These are phyloP conservation scores for Dascillus cervinus DNA, from an alignment of 2,888 invertebrate genomes.

Conservation along the genomic window DNA sequence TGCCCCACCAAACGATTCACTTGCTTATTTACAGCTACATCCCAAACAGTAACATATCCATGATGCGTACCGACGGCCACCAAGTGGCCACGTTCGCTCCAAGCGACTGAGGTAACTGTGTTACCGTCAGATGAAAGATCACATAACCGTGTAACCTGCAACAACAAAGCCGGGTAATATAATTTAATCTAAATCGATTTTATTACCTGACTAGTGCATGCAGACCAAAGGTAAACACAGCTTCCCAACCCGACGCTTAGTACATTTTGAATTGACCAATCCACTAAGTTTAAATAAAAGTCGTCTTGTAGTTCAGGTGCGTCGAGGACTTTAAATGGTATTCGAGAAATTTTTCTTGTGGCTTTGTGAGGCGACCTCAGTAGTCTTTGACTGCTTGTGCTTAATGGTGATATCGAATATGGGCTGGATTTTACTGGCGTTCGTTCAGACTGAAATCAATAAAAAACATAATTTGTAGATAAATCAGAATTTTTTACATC, in stretches of 20 bases:
- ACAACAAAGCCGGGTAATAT: constrained; percentile 3
- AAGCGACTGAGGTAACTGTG: constrained; percentile 95
- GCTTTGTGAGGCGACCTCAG: constrained; percentile 93
- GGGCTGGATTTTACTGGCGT: constrained; percentile 66
- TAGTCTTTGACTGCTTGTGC: constrained; percentile 89
- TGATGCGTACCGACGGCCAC: constrained; percentile 98
- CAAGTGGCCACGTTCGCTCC: constrained; percentile 94
- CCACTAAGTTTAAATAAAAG: constrained; percentile 97
- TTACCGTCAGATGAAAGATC: constrained; percentile 90
- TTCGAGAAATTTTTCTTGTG: constrained; percentile 95
- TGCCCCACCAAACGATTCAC: constrained; percentile 88
- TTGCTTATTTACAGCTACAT: constrained; percentile 89
- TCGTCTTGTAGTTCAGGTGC: constrained; percentile 98
- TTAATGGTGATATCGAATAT: constrained; percentile 92
- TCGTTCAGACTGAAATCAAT: constrained; percentile 52
- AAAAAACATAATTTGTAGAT: too few relatives aligned
- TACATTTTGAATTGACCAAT: constrained; percentile 99
- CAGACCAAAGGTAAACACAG: constrained; percentile 98
- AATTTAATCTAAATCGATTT: constrained; percentile 6
- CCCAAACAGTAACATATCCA: constrained; percentile 97
- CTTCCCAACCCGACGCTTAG: constrained; percentile 95
- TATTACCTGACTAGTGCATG: constrained; percentile 87
- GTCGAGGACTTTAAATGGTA: constrained; percentile 96
- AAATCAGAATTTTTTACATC: too few relatives aligned
- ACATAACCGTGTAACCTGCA: constrained; percentile 83